These are phyloP conservation scores for Myodes glareolus DNA, from an alignment of 2,113 vertebrate species.

Conservation along the genomic window DNA sequence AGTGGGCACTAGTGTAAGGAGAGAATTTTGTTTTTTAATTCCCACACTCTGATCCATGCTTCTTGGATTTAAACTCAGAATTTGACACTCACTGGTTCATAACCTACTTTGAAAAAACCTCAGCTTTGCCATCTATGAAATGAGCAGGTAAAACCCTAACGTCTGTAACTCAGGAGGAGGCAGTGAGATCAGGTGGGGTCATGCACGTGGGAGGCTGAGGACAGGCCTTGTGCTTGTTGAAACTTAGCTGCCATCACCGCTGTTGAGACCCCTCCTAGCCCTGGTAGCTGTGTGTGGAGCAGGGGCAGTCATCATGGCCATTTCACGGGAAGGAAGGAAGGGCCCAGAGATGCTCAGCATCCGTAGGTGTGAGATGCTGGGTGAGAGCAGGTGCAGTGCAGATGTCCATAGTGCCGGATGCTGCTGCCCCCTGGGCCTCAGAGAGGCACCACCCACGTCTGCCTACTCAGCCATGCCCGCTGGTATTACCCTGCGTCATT, in stretches of 20 bases:
- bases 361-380: neutral
- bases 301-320: neutral
- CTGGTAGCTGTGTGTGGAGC: fast-evolving
- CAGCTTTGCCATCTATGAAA: neutral
- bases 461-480: fast-evolving
- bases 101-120: neutral
- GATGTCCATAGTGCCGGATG: neutral
- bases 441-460: fast-evolving
- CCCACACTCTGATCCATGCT: neutral
- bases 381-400: too few relatives aligned
- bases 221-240: fast-evolving
- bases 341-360: neutral
- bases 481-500: too few relatives aligned
- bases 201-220: neutral
- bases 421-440: too few relatives aligned
- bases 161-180: neutral
- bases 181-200: neutral
- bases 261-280: fast-evolving
- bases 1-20: neutral
- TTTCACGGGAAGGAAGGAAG: fast-evolving
- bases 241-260: fast-evolving
- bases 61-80: neutral
- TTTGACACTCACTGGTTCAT: neutral
- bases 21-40: neutral
- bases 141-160: neutral